phyloP scores from a whole-genome alignment of 2,797 vertebrate species.

The Gobionotothen gibberifrons region DNA sequence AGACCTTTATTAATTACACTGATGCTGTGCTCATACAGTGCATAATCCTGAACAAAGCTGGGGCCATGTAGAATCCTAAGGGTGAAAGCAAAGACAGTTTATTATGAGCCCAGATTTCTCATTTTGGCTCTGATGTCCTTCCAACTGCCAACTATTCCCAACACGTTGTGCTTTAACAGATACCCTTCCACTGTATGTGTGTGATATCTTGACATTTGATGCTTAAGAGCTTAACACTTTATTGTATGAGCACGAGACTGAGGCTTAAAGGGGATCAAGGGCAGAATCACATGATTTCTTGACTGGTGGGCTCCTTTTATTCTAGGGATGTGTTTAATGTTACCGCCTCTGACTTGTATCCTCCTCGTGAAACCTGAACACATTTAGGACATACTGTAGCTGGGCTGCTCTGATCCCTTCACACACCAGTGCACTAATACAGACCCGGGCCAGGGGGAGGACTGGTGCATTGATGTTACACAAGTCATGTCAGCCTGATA shows the following conservation, averaged over 20 bases:
- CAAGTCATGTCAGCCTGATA: conserved; percentile 30
- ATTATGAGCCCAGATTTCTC: neutral
- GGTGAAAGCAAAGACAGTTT: neutral
- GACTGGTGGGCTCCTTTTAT: conserved; percentile 19
- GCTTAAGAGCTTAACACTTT: conserved; percentile 29
- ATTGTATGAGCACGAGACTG: conserved; percentile 16
- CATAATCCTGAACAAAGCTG: neutral
- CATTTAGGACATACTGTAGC: neutral
- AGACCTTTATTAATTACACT: neutral
- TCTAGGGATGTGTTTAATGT: conserved; percentile 19
- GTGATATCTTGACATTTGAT: conserved; percentile 1
- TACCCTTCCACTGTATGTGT: neutral
- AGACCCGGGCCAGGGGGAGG: neutral
- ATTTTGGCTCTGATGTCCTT: neutral
- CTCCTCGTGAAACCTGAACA: conserved; percentile 6
- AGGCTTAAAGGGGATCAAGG: conserved; percentile 47
- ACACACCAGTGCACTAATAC: conserved; percentile 54
- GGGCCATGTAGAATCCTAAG: too few species aligned
- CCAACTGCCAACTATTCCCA: neutral
- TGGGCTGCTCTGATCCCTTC: conserved; percentile 38
- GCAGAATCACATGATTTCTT: conserved; percentile 46
- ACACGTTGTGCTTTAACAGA: neutral
- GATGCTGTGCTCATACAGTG: neutral
- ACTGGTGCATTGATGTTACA: conserved; percentile 38
- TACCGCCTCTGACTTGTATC: neutral